Evolutionary conservation across 2,797 vertebrate genomes (phyloP).

Genomic region (Synaphobranchus kaupii): DNA sequence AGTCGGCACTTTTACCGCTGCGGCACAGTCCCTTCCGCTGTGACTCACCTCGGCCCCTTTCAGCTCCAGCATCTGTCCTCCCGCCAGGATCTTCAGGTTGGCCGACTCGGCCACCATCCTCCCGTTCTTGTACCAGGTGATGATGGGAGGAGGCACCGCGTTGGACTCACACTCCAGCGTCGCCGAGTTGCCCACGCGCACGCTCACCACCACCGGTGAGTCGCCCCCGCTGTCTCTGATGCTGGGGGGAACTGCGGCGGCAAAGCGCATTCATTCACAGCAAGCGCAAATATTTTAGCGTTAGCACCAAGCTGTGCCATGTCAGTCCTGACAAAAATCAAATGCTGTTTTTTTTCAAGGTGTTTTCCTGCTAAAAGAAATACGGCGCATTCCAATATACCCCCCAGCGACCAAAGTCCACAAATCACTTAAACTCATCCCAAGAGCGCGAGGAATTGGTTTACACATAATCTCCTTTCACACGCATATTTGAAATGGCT

Average conservation of each 20-base stretch:
- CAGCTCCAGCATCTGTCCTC: conserved; percentile 80
- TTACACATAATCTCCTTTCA: conserved; percentile 23
- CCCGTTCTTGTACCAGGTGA: conserved; percentile 94
- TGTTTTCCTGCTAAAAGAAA: conserved; percentile 25
- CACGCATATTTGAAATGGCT: conserved; percentile 26
- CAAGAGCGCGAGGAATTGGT: conserved; percentile 17
- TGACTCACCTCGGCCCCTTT: conserved; percentile 80
- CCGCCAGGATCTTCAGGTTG: conserved; percentile 70
- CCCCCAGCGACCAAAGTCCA: background rate
- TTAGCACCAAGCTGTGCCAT: background rate
- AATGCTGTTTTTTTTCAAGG: conserved; percentile 19
- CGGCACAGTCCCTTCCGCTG: background rate
- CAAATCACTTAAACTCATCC: conserved; percentile 14
- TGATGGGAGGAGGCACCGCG: conserved; percentile 85
- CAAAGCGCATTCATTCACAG: conserved; percentile 6
- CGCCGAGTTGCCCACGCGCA: conserved; percentile 74
- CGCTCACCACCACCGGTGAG: conserved; percentile 76
- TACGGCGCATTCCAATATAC: background rate
- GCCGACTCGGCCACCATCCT: conserved; percentile 72
- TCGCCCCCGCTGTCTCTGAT: conserved; percentile 81
- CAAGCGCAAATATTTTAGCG: background rate
- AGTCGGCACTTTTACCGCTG: no score
- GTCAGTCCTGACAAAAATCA: background rate
- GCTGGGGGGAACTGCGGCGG: conserved; percentile 85
- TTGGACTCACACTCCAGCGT: conserved; percentile 87